A percentile compares a stretch with the other conserved stretches of the same genome.
Conservation (phyloP, 2,797 vertebrate species). For the Chaetodon trifasciatus region DNA sequence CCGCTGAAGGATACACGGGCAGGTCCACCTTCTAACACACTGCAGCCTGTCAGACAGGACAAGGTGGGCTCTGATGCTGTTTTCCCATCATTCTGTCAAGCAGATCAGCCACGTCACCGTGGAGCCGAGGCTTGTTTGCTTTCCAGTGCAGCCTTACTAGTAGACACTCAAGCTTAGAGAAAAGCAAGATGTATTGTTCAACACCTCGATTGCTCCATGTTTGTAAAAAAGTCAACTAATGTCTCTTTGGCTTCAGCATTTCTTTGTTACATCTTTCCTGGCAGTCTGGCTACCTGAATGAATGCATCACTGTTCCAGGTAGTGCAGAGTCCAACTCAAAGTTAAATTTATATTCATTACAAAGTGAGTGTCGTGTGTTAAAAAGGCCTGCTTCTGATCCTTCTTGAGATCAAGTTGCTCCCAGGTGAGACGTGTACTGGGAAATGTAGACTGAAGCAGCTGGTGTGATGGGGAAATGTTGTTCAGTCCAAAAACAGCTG, state of each 20-base stretch:
- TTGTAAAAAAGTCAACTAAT: not conserved
- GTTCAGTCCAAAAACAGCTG: not conserved
- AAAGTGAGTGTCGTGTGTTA: not conserved
- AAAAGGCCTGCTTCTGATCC: not conserved
- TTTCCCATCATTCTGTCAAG: slow-evolving; percentile 10
- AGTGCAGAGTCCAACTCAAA: slow-evolving; percentile 3
- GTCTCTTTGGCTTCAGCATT: not conserved
- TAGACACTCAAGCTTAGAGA: not conserved
- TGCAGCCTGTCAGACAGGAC: slow-evolving; percentile 12
- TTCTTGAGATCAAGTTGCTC: not conserved
- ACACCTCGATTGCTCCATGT: not conserved
- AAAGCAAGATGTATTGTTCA: not conserved
- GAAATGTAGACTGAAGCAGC: not conserved
- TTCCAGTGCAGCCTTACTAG: not conserved
- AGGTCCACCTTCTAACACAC: not conserved
- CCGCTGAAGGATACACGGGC: slow-evolving; percentile 15
- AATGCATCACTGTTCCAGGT: not conserved
- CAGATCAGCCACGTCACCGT: not conserved
- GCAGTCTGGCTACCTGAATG: not conserved
- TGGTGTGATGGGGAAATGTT: not conserved
- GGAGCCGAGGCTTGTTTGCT: slow-evolving; percentile 11
- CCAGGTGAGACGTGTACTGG: not conserved
- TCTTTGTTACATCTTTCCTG: not conserved
- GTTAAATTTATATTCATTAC: not conserved
- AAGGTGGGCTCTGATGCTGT: not conserved